Conservation (phyloP, 1,140 invertebrate genomes). For the Diorhabda carinulata region DNA sequence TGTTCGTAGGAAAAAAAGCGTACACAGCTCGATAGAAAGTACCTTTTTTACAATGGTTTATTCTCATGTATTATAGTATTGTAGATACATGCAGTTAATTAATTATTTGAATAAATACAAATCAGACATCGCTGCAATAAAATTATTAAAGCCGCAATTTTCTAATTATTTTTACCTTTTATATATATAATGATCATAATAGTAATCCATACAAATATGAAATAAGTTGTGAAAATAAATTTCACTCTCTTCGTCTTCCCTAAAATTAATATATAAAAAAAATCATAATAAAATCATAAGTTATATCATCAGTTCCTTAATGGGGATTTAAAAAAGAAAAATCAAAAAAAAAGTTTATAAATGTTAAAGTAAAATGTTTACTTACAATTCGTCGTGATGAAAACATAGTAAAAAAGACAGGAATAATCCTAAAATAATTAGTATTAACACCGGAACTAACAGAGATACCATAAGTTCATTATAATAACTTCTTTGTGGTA, state of each 20-base stretch:
- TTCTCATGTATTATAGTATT: no score
- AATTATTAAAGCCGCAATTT: no score
- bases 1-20: no score
- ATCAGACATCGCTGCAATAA: no score
- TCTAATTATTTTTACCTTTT: constrained; percentile 7
- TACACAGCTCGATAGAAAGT: no score
- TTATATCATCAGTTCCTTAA: no score
- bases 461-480: constrained; percentile 68
- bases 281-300: no score
- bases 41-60: no score
- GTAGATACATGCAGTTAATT: no score
- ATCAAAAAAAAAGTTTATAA: no score
- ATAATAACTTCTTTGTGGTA: constrained; percentile 68
- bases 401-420: constrained; percentile 73
- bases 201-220: constrained; percentile 46
- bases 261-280: constrained; percentile 29
- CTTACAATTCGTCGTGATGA: constrained; percentile 75
- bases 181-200: constrained; percentile 27
- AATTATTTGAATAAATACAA: no score
- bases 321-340: no score
- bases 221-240: constrained; percentile 44
- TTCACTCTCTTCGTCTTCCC: constrained; percentile 43
- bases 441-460: constrained; percentile 63
- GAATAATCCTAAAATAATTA: constrained; percentile 62
- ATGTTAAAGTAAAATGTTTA: constrained; percentile 32